These are phyloP conservation scores for Vimba vimba DNA, from an alignment of 2,113 vertebrate species.

Conservation along the genomic window DNA sequence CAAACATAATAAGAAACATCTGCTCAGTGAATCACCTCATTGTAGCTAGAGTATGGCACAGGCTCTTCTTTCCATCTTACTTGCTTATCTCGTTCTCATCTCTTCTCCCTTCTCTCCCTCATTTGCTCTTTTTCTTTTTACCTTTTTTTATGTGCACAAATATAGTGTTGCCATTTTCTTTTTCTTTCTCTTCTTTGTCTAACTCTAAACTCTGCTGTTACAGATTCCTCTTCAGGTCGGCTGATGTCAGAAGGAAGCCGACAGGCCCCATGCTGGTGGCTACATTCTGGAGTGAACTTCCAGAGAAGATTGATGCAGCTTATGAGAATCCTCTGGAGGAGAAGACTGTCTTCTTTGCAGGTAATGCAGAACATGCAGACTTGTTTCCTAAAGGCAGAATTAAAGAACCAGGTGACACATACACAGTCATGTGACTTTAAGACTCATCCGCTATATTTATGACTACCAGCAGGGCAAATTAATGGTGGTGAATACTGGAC, in stretches of 20 bases:
- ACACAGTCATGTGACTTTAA: too few species aligned
- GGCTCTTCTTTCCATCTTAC: constrained; percentile 49
- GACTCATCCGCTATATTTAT: too few species aligned
- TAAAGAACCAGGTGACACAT: neutral
- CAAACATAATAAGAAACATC: constrained; percentile 78
- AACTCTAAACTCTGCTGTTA: constrained; percentile 50
- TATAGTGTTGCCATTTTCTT: constrained; percentile 2
- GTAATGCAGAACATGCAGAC: constrained; percentile 66
- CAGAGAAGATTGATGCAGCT: constrained; percentile 90
- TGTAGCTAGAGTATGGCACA: constrained; percentile 71
- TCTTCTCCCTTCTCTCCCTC: constrained; percentile 22
- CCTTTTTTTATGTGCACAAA: constrained; percentile 18
- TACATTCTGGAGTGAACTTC: constrained; percentile 95
- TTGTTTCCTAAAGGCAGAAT: neutral
- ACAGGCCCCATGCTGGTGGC: constrained; percentile 89
- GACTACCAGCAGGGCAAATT: too few species aligned
- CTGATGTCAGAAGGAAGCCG: constrained; percentile 84
- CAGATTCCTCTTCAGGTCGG: constrained; percentile 95
- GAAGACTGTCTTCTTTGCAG: constrained; percentile 94
- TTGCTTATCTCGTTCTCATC: neutral
- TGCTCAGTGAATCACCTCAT: constrained; percentile 82
- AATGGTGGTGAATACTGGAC: neutral
- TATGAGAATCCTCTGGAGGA: constrained; percentile 94
- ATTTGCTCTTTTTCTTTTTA: constrained; percentile 24
- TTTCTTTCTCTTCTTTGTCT: neutral